Percentiles rank a stretch among this genome's conserved stretches.
phyloP scores from a whole-genome alignment of 2,888 invertebrate species.

The Tetranychus piercei region DNA sequence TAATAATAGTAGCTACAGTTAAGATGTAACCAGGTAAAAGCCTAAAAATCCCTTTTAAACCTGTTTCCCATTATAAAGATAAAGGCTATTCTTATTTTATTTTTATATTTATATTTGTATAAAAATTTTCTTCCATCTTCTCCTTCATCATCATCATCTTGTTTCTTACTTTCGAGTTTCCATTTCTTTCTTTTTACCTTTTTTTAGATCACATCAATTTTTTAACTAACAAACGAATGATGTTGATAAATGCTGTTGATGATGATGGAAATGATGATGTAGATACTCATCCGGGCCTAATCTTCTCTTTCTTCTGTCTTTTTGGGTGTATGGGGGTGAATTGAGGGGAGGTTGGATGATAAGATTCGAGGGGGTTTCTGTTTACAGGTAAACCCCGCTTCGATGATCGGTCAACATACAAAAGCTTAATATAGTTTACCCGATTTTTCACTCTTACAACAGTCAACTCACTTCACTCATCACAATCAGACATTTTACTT shows the following conservation, averaged over 20 bases:
- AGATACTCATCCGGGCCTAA: neutral
- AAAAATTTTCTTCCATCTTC: too few species aligned
- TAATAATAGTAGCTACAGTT: neutral
- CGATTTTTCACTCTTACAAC: neutral
- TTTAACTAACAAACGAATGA: neutral
- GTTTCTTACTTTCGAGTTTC: neutral
- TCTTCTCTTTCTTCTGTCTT: neutral
- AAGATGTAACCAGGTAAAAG: neutral
- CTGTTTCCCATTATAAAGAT: neutral
- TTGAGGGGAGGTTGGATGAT: neutral
- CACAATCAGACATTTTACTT: neutral
- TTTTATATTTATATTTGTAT: neutral
- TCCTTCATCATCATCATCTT: too few species aligned
- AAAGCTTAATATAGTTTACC: conserved; percentile 1
- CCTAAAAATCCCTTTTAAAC: neutral
- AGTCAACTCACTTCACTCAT: neutral
- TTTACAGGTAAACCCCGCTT: neutral
- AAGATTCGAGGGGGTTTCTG: neutral
- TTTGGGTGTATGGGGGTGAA: conserved; percentile 1
- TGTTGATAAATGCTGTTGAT: neutral
- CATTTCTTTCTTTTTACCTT: neutral
- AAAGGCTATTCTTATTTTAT: neutral
- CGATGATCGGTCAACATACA: neutral
- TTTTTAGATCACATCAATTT: neutral
- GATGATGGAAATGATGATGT: neutral